Base-by-base conservation (phyloP, 2,113 vertebrate species). In the Marcusenius ussheri region DNA sequence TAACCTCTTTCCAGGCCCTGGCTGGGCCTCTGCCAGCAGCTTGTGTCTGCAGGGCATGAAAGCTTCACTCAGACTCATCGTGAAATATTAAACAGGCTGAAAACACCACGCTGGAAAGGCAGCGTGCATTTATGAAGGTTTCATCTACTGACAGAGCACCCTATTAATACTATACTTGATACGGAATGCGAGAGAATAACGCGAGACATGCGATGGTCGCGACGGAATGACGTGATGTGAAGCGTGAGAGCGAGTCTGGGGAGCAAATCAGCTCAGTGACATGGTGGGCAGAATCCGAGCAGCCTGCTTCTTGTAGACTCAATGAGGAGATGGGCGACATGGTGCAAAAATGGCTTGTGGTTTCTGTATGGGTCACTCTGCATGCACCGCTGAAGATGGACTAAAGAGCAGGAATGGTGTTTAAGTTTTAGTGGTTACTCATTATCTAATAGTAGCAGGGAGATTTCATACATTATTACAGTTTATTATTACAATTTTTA, bases 51-150 rank as follows among this genome's bases (percentile, higher is more conserved):
- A 62, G 89, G 77, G 86, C 80, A 51, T 70, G 53, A 91, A 87
- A 53, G 19, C 88, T 56, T 84, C 89, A 51, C 90, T 70, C 89
- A 88, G 62, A 91, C 83, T 51, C 86, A 90, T 50, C 77, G 90
- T 91, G 21, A 90, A 90, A 90, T 91, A 90, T 91, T 88, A 39
- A 91, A 89, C 87, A 91, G 47, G 83, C 46, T 86, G 53, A 89
- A 58, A 77, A 83, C 15, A 39, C 88, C 27, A 47, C 21, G 47
- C 27, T 42, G 19, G n/a, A 70, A 66, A 70, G 15, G 50, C 62
- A 83, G 51, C 49, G 39, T 88, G 87, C 45, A 7, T 80, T 47
- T 80, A 47, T 49, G 45, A 86, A 47, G 83, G 45, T 3, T 49
- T 47, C n/a, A 27, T 86, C 11, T 31, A 42, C 45, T 53, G 49